A percentile compares a stretch with the other conserved stretches of the same genome.
Conservation (phyloP, 2,113 vertebrate species). For the human region DNA sequence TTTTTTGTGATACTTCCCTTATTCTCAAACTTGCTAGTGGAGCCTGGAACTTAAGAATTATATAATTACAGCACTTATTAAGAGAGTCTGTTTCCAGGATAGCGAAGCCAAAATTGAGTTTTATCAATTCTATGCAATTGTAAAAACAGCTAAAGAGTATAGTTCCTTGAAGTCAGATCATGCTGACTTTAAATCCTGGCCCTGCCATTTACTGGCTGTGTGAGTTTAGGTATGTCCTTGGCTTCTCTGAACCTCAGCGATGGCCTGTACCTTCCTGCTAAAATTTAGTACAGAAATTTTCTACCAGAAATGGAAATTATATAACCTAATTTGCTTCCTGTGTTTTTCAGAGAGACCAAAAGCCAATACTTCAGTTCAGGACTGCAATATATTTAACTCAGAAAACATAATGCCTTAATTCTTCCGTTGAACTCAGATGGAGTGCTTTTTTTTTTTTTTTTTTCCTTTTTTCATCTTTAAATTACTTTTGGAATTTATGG, state of each 20-base stretch:
- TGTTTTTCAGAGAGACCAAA: background rate
- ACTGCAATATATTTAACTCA: background rate
- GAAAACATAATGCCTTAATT: background rate
- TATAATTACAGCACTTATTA: background rate
- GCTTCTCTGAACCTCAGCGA: background rate
- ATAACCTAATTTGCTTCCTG: background rate
- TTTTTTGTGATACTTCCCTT: background rate
- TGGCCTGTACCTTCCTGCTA: background rate
- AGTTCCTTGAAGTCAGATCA: background rate
- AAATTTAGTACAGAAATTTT: background rate
- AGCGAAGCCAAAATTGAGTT: background rate
- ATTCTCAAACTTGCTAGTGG: background rate
- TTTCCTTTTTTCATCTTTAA: background rate
- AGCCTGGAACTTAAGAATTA: background rate
- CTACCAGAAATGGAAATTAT: background rate
- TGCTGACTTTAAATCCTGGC: background rate
- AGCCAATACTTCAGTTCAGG: background rate
- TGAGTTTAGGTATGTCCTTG: background rate
- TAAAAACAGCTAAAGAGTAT: background rate
- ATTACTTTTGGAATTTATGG: constrained; percentile 1
- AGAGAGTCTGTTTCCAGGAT: background rate
- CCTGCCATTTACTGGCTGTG: background rate
- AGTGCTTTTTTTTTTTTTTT: background rate
- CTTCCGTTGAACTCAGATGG: background rate
- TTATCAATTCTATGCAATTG: background rate